A percentile compares a stretch with the other conserved stretches of the same genome.
phyloP scores from a whole-genome alignment of 2,888 invertebrate genomes.

The Pseudanteris insignis region DNA sequence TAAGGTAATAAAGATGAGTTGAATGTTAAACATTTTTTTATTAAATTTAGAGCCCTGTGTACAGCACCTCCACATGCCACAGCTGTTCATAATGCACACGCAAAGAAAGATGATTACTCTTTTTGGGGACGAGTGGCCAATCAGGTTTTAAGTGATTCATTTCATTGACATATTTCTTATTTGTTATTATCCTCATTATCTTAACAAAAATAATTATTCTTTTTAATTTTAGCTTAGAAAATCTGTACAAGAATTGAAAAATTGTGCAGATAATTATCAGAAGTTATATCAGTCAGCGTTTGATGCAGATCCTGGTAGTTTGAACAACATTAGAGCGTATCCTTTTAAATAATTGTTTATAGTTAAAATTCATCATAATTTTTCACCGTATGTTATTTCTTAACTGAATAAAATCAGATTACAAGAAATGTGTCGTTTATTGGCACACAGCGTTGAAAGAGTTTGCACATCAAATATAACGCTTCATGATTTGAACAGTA shows the following conservation, averaged over 20 bases:
- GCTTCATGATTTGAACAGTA: constrained; percentile 52
- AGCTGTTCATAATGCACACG: constrained; percentile 82
- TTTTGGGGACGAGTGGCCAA: constrained; percentile 82
- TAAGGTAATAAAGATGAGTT: too few relatives aligned
- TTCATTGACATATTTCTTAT: too few relatives aligned
- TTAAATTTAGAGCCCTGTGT: constrained; percentile 71
- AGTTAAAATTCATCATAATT: too few relatives aligned
- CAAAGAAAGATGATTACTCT: constrained; percentile 80
- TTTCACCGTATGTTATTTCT: too few relatives aligned
- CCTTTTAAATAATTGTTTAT: constrained; percentile 47
- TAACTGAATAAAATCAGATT: constrained; percentile 69
- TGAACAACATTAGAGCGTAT: constrained; percentile 73
- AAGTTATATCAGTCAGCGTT: constrained; percentile 84
- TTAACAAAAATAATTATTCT: too few relatives aligned
- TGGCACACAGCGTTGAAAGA: constrained; percentile 80
- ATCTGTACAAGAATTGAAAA: constrained; percentile 77
- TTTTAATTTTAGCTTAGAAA: constrained; percentile 74
- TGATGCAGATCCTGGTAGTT: constrained; percentile 83
- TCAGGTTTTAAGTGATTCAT: constrained; percentile 72
- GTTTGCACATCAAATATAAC: constrained; percentile 68
- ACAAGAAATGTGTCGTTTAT: constrained; percentile 80
- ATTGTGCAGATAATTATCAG: constrained; percentile 78
- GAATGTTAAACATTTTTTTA: too few relatives aligned
- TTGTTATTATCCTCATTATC: too few relatives aligned
- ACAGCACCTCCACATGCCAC: constrained; percentile 94